Evolutionary conservation across 2,113 vertebrate species (phyloP).

Genomic region (Saguinus imperator): DNA sequence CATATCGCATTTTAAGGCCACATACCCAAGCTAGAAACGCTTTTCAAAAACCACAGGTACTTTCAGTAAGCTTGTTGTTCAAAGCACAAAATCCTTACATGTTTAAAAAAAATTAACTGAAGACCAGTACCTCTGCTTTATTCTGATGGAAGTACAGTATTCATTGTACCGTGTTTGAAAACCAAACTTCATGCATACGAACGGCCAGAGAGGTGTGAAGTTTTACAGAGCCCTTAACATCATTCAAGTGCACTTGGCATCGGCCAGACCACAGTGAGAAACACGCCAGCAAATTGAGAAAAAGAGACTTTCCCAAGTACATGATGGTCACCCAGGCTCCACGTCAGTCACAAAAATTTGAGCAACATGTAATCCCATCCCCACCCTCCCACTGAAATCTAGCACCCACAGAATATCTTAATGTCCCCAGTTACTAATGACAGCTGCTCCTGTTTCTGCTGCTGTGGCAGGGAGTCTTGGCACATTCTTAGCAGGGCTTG

Average conservation of each 20-base stretch:
- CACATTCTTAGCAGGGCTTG: not conserved
- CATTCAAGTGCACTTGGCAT: not conserved
- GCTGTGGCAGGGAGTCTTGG: not conserved
- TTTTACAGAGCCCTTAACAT: not conserved
- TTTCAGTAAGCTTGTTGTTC: slow-evolving; percentile 61
- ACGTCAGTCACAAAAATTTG: not conserved
- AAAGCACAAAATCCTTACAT: slow-evolving; percentile 68
- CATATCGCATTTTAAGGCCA: slow-evolving; percentile 34
- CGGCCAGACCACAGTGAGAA: not conserved
- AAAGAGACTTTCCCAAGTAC: not conserved
- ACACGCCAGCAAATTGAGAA: not conserved
- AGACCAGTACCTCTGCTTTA: not conserved
- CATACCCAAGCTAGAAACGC: slow-evolving; percentile 42
- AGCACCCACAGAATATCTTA: not conserved
- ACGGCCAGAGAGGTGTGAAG: not conserved
- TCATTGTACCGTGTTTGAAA: not conserved
- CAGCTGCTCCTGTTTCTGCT: not conserved
- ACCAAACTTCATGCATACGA: not conserved
- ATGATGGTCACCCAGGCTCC: not conserved
- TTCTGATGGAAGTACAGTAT: not conserved
- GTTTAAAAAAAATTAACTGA: not conserved
- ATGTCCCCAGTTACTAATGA: not conserved
- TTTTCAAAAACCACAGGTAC: slow-evolving; percentile 59
- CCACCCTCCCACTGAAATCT: not conserved
- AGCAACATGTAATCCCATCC: not conserved